A percentile compares a stretch with the other conserved stretches of the same genome.
Conservation (phyloP, 2,888 invertebrate genomes). For the Sinopyrophorus schimmeli region DNA sequence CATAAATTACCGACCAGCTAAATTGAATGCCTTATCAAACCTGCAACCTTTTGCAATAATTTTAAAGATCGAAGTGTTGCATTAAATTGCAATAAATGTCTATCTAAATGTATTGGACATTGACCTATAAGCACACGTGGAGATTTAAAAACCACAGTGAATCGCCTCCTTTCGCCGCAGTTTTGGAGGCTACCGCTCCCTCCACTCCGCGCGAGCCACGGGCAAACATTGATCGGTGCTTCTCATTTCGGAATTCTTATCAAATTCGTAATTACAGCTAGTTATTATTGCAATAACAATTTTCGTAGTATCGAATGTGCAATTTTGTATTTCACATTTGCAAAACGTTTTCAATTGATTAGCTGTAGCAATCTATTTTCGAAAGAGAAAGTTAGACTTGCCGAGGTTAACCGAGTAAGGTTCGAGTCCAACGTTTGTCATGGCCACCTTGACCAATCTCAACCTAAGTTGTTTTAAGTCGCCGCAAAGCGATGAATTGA, state of each 20-base stretch:
- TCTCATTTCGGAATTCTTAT: slow-evolving; percentile 20
- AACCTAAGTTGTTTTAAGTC: slow-evolving; percentile 50
- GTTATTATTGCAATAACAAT: no score
- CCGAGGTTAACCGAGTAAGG: slow-evolving; percentile 38
- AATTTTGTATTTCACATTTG: no score
- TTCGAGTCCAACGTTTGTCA: slow-evolving; percentile 40
- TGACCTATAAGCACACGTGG: slow-evolving; percentile 46
- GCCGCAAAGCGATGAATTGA: slow-evolving; percentile 17
- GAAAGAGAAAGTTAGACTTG: slow-evolving; percentile 48
- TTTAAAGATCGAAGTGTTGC: slow-evolving; percentile 3
- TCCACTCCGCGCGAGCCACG: slow-evolving; percentile 22
- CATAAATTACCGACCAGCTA: no score
- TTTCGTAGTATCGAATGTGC: no score
- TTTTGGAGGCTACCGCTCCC: slow-evolving; percentile 46
- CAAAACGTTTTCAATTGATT: no score
- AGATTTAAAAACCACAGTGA: slow-evolving; percentile 42
- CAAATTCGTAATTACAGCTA: slow-evolving; percentile 15
- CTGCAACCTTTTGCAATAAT: neutral
- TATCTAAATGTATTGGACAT: slow-evolving; percentile 28
- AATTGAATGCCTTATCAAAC: no score
- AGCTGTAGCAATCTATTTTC: no score
- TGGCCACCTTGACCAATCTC: slow-evolving; percentile 55
- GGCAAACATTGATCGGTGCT: slow-evolving; percentile 36
- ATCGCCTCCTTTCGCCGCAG: slow-evolving; percentile 49
- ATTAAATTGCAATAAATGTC: slow-evolving; percentile 26